A percentile compares a stretch with the other conserved stretches of the same genome.
Conservation (phyloP, 1,140 invertebrate genomes). For the Meloidogyne hapla region DNA sequence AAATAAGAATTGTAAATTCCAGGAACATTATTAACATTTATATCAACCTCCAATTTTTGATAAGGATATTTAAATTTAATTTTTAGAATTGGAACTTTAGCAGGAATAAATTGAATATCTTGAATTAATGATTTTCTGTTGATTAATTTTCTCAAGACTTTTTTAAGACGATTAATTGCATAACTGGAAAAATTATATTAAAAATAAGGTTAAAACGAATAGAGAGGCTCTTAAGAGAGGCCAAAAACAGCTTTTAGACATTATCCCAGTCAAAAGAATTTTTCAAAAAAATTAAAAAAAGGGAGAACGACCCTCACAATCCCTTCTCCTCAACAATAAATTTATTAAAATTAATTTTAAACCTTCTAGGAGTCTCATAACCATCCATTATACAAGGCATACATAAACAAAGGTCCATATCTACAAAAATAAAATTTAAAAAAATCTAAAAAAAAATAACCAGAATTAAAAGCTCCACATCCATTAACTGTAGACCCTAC, state of each 20-base stretch:
- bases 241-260: too few species aligned
- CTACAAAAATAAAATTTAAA: slow-evolving; percentile 1
- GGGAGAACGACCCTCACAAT: neutral
- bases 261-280: too few species aligned
- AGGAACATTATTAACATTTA: slow-evolving; percentile 50
- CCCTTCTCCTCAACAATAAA: neutral
- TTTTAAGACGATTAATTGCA: slow-evolving; percentile 32
- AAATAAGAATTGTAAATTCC: slow-evolving; percentile 51
- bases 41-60: slow-evolving; percentile 41
- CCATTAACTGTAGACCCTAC: slow-evolving; percentile 55
- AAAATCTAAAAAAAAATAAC: neutral
- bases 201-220: too few species aligned
- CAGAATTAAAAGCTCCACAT: slow-evolving; percentile 51
- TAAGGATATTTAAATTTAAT: slow-evolving; percentile 38
- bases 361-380: slow-evolving; percentile 29
- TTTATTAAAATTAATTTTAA: neutral
- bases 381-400: slow-evolving; percentile 14
- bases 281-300: too few species aligned
- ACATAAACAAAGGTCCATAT: slow-evolving; percentile 49
- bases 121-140: slow-evolving; percentile 23
- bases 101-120: slow-evolving; percentile 34
- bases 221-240: too few species aligned
- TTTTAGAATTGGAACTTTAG: slow-evolving; percentile 48
- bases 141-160: slow-evolving; percentile 30
- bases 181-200: slow-evolving; percentile 42